Evolutionary conservation across 23 tunicate genomes (phyloP), one percentile per base, ranked within the genome.

Genomic region (Clavelina lepadiformis): DNA sequence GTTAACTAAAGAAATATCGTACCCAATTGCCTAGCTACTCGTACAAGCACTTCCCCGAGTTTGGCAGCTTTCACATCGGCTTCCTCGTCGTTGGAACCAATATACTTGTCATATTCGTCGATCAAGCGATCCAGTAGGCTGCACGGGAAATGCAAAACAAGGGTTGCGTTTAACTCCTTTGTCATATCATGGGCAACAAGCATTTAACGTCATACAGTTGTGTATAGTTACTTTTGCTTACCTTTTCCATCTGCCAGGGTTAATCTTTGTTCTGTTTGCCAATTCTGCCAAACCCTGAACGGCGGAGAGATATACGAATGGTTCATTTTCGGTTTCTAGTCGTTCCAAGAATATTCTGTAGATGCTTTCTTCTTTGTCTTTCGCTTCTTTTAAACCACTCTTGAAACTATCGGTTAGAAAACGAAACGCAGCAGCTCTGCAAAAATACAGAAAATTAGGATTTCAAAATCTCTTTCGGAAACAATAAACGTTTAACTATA

Each of bases 261-360:
- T 56, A 15, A 56, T 28, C 29, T 2, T 56, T 15, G 25, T 44
- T 18, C 13, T 58, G 78, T 72, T 46, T 5, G 59, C 32, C 4
- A 36, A 26, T 28, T 56, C 77, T 1, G 64, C 71, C 1, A 82
- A 28, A 1, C 65, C 89, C 47, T 82, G 89, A 1, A 82, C 46
- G 2, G 79, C 80, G 18, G 89, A 73, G 1, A 82, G 59, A 56
- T 82, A 82, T 18, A 73, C 89, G 56, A 82, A 82, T 19, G 89
- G 66, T 32, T 82, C 89, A 0, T 47, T 32, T 47, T 72, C 78
- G 13, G 45, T 41, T 26, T 63, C 26, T 33, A 82, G 36, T 25
- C 24, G 57, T 41, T 82, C 89, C 68, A 73, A 18, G 35, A 82
- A 65, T 0, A 82, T 29, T 31, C 73, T 51, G 11, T 6, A 28